Conservation (phyloP, 2,888 invertebrate genomes). For the Parelbella ahira region DNA sequence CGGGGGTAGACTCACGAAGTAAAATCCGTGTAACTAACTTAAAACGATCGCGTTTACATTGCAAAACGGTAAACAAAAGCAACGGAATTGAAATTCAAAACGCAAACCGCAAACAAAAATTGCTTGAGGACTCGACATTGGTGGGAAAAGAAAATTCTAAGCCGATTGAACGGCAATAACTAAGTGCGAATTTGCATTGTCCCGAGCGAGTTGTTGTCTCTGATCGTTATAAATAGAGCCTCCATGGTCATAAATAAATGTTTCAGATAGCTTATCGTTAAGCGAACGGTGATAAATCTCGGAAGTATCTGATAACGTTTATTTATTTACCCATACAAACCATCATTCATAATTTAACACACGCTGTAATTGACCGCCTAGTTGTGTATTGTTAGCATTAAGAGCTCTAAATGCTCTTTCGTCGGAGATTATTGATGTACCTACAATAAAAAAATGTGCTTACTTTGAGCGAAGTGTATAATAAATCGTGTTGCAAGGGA, state of each 20-base stretch:
- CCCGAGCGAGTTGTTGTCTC: constrained; percentile 41
- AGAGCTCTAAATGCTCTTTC: constrained; percentile 14
- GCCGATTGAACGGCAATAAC: constrained; percentile 47
- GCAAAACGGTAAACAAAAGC: constrained; percentile 19
- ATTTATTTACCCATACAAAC: constrained; percentile 36
- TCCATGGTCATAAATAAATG: constrained; percentile 53
- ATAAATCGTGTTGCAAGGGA: constrained; percentile 9
- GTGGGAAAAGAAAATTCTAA: constrained; percentile 45
- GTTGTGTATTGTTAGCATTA: constrained; percentile 19
- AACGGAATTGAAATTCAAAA: constrained; percentile 29
- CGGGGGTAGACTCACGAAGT: constrained; percentile 47
- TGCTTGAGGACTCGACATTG: constrained; percentile 36
- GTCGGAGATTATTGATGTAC: no score
- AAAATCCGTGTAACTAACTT: constrained; percentile 24
- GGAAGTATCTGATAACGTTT: constrained; percentile 44
- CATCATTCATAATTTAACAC: constrained; percentile 30
- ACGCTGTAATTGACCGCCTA: constrained; percentile 25
- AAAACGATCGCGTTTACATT: constrained; percentile 29
- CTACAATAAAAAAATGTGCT: no score
- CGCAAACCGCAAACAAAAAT: constrained; percentile 25
- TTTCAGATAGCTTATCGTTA: constrained; percentile 53
- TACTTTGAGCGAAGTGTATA: no score
- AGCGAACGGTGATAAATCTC: constrained; percentile 55
- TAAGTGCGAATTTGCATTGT: constrained; percentile 62
- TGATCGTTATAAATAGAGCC: constrained; percentile 54